Conservation (phyloP, 1,140 invertebrate genomes). For the Trialeurodes vaporariorum region DNA sequence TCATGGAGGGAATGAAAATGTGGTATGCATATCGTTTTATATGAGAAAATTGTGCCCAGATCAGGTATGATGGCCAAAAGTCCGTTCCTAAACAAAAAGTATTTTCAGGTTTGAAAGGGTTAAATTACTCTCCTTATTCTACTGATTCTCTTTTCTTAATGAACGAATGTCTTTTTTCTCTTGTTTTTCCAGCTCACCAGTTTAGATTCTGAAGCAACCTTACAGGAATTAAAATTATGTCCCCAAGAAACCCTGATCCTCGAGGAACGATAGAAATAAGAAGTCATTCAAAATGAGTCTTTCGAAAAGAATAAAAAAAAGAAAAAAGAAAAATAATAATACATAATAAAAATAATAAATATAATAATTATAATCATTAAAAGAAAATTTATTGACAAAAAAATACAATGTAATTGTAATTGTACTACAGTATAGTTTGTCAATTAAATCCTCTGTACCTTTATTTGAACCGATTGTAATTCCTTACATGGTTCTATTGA, state of each 20-base stretch:
- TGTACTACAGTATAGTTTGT: background rate
- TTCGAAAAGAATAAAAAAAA: no score
- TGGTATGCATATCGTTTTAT: no score
- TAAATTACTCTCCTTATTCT: no score
- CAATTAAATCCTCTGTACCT: background rate
- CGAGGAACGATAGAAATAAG: slow-evolving; percentile 64
- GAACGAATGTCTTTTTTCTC: slow-evolving; percentile 7
- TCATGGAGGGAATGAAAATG: no score
- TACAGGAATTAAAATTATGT: slow-evolving; percentile 70
- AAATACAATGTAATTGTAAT: background rate
- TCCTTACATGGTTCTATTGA: background rate
- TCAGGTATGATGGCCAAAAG: no score
- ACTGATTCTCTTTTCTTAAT: no score
- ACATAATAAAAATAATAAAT: no score
- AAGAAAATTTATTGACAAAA: background rate
- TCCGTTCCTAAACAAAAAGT: no score
- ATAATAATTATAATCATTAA: no score
- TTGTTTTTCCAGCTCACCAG: slow-evolving; percentile 58
- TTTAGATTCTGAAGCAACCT: slow-evolving; percentile 57
- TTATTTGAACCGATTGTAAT: background rate
- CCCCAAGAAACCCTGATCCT: slow-evolving; percentile 86
- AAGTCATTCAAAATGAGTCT: background rate
- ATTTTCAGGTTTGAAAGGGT: no score
- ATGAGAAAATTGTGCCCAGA: no score
- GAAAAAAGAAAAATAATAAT: no score